A percentile compares a stretch with the other conserved stretches of the same genome.
Conservation (phyloP, 2,113 vertebrate genomes). For the Pelodiscus sinensis region DNA sequence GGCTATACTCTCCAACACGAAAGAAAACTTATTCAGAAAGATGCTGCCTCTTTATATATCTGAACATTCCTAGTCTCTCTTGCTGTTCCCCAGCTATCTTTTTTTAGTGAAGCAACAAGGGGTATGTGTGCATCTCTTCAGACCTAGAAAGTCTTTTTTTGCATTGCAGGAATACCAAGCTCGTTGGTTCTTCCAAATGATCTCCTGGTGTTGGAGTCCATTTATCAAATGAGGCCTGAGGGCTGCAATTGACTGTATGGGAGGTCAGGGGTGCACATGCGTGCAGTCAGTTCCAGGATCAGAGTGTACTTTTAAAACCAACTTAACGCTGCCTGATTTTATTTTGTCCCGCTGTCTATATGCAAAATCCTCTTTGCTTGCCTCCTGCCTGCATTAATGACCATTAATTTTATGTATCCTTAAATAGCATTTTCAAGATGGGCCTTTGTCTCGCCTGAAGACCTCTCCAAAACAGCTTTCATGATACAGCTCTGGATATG, state of each 20-base stretch:
- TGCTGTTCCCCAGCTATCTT: rapidly evolving
- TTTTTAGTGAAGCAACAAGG: neutral
- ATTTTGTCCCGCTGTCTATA: neutral
- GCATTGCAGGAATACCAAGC: neutral
- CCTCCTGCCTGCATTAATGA: neutral
- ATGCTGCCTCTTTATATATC: rapidly evolving
- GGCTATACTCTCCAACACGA: neutral
- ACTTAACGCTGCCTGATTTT: neutral
- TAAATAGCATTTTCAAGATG: neutral
- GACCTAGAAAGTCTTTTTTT: neutral
- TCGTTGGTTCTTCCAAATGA: neutral
- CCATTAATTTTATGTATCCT: neutral
- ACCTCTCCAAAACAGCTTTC: neutral
- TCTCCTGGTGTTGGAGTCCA: neutral
- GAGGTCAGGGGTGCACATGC: neutral
- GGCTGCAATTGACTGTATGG: neutral
- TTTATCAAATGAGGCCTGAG: neutral
- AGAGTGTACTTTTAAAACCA: neutral
- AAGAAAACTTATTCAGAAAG: neutral
- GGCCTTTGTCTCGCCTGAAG: constrained; percentile 11
- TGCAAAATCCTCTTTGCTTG: neutral
- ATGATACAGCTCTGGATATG: constrained; percentile 60
- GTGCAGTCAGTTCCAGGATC: neutral
- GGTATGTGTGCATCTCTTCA: neutral
- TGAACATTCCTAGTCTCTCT: neutral